A percentile compares a stretch with the other conserved stretches of the same genome.
These are phyloP conservation scores for Fringilla coelebs DNA, from an alignment of 2,797 vertebrate genomes.

Conservation along the genomic window DNA sequence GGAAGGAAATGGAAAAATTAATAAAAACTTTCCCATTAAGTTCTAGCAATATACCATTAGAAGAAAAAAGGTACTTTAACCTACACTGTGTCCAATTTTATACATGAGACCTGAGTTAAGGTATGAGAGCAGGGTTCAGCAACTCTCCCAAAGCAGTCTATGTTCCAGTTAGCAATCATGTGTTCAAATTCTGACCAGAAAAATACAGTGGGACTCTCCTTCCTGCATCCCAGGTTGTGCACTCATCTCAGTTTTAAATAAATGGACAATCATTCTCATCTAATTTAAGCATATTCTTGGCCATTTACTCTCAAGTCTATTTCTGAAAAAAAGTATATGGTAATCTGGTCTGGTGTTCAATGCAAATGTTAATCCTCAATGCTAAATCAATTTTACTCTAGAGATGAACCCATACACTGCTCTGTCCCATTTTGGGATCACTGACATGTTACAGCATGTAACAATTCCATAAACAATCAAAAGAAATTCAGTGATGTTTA, in stretches of 20 bases:
- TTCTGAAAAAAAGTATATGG: background rate
- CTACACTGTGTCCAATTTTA: background rate
- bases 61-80: background rate
- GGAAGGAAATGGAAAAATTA: background rate
- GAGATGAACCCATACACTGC: rapidly evolving
- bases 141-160: background rate
- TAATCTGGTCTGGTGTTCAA: background rate
- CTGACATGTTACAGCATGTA: background rate
- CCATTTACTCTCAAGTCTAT: background rate
- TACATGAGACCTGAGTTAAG: background rate
- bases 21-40: background rate
- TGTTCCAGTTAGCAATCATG: background rate
- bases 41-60: background rate
- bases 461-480: background rate
- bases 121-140: background rate
- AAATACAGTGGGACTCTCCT: background rate
- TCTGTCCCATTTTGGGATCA: background rate
- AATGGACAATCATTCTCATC: background rate
- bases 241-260: background rate
- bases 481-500: background rate
- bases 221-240: background rate
- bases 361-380: background rate
- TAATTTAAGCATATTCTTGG: background rate
- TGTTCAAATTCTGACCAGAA: background rate
- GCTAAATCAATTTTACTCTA: background rate